Percentiles rank a stretch among this genome's conserved stretches.
Evolutionary conservation across 1,140 invertebrate species (phyloP).

Genomic region (Brachionus asplanchnoidis): DNA sequence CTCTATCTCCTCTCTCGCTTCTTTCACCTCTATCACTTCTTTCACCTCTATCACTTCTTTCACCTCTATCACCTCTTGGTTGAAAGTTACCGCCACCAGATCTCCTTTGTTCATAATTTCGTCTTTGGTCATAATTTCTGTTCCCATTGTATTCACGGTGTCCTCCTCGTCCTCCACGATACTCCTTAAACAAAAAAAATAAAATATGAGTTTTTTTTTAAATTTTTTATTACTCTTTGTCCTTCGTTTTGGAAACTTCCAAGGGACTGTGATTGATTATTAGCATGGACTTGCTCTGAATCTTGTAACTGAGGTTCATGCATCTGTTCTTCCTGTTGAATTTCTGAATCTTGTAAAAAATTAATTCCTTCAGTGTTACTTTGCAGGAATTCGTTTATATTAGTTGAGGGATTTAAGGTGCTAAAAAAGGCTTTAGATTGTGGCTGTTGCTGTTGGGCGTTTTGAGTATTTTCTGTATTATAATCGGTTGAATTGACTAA

Average conservation of each 20-base stretch:
- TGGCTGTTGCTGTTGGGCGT: background rate
- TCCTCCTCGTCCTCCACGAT: slow-evolving; percentile 1
- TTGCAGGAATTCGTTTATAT: slow-evolving; percentile 29
- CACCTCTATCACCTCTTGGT: background rate
- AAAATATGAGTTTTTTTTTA: background rate
- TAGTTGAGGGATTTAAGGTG: slow-evolving; percentile 5
- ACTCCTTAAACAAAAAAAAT: background rate
- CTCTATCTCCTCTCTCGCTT: background rate
- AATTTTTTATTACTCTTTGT: background rate
- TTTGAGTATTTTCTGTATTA: background rate
- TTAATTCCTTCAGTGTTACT: slow-evolving; percentile 35
- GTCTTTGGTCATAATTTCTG: slow-evolving; percentile 30
- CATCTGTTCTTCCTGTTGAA: background rate
- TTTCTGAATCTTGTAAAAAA: slow-evolving; percentile 41
- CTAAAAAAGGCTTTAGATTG: slow-evolving; percentile 24
- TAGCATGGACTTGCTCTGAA: background rate
- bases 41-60: background rate
- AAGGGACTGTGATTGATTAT: background rate
- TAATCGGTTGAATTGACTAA: slow-evolving; percentile 28
- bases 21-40: too few relatives aligned
- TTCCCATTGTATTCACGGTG: slow-evolving; percentile 10
- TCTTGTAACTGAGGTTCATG: background rate
- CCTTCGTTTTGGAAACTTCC: background rate
- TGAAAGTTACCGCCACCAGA: slow-evolving; percentile 16
- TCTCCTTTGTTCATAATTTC: slow-evolving; percentile 25